Base-by-base conservation (phyloP, 2,888 invertebrate genomes). In the Cetonia aurata region DNA sequence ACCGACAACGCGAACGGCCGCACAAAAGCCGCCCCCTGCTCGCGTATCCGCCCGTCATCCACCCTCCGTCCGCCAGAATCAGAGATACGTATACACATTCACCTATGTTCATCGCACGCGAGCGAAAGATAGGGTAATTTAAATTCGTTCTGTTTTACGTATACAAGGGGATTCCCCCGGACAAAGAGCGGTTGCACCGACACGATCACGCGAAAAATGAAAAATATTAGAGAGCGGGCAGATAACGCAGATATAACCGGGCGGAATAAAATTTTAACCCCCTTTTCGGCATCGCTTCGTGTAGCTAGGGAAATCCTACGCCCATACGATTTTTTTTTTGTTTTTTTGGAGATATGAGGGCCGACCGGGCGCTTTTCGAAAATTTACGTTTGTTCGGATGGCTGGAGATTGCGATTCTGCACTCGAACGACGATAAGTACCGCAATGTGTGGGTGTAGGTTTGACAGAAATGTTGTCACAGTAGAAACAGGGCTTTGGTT, bases 71-170 rank as follows among this genome's bases (percentile, higher is more conserved):
- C 57, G 31, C 42, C 37, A 37, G 10, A 37, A 17, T 19, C 42
- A 41, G 42, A 42, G 17, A 53, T 57, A 76, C 74, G 76, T 73
- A 73, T 76, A 62, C 50, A 15, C 50, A 50, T 62, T 10, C 46
- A 60, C 31, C 19, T 60, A 60, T 74, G 71, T 56, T 72, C 70
- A 74, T 74, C 76, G 71, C 74, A 74, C 73, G 42, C 57, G 57
- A 50, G 37, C 37, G 31, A 65, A 37, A 75, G 76, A 77, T 76
- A 77, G 75, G 77, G 73, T 76, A 77, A 75, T 78, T 78, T 78
- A 77, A 78, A 78, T 78, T 78, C 78, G 76, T 75, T 75, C 77
- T 76, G 77, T 77, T 79, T 77, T 78, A 74, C 75, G 48, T 48
- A 17, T 13, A 48, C 48, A 17, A 10, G 48, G 15, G 48, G 37